Evolutionary conservation across 2,797 vertebrate species (phyloP).

Genomic region (Calcarius lapponicus): DNA sequence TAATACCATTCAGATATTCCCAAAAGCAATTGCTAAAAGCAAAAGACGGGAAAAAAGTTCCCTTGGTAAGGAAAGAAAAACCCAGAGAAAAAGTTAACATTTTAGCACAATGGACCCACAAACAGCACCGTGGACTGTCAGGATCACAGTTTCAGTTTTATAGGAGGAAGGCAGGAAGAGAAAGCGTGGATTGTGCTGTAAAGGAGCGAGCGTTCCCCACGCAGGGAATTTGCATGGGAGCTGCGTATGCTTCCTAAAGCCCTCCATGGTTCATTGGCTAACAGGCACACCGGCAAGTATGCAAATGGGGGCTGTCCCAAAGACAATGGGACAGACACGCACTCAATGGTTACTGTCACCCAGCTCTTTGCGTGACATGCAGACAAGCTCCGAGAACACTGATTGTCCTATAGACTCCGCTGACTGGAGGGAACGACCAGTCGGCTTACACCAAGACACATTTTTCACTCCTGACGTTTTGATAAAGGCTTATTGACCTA

Average conservation of each 20-base stretch:
- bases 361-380: constrained; percentile 63
- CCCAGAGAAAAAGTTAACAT: background rate
- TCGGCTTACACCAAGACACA: constrained; percentile 71
- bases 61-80: background rate
- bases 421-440: constrained; percentile 66
- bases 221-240: background rate
- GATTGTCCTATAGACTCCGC: constrained; percentile 66
- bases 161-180: background rate
- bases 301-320: constrained; percentile 57
- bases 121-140: background rate
- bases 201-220: background rate
- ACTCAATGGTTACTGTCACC: constrained; percentile 74
- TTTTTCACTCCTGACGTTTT: constrained; percentile 74
- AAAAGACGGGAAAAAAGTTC: background rate
- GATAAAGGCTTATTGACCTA: constrained; percentile 77
- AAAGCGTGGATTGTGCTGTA: constrained; percentile 19
- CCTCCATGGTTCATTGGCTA: constrained; percentile 14
- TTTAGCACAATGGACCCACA: background rate
- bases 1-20: background rate
- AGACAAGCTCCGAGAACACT: constrained; percentile 66
- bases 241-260: background rate
- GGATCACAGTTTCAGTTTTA: background rate
- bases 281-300: constrained; percentile 51
- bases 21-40: background rate
- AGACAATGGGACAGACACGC: constrained; percentile 65